Evolutionary conservation across 1,140 invertebrate species (phyloP), one percentile per base, ranked within the genome.

Genomic region (Philotrypesis tridentata): DNA sequence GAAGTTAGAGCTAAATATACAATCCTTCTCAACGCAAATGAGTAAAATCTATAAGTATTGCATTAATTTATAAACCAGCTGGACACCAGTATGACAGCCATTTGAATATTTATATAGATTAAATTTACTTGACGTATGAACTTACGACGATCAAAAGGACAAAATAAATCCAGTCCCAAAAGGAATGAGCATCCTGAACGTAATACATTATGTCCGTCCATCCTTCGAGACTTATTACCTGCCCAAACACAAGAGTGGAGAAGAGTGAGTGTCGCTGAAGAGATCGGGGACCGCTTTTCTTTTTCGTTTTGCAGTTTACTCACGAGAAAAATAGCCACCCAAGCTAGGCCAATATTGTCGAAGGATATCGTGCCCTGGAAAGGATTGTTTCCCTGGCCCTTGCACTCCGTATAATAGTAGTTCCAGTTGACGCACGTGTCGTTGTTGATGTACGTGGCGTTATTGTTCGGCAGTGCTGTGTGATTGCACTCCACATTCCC

Each of bases 131-230:
- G 33, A 71, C 55, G 65, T 23, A 14, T 70, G 6, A 76, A 90
- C 96, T 95, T 94, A 99, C 98, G 92, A 99, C 99, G 95, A 99
- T 99, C 71, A 99, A 93, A 81, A 99, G 93, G 65, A 99, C 98
- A 93, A 99, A 99, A 92, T 99, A 99, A 84, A 99, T 98, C 98
- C 98, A 99, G 90, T 99, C 98, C 99, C 99, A 99, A 91, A 99
- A 99, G 70, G 98, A 99, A 93, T 99, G 99, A 78, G 98, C 98
- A 91, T 99, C 99, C 93, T 99, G 99, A 27, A 99, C 96, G 90
- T 99, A 99, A 89, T 98, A 98, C 99, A 99, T 99, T 85, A 99
- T 99, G 88, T 99, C 99, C 21, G 98, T 99, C 99, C 99, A 99
- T 82, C 96, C 96, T 91, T 97, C 96, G 81, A 97, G 90, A 80